Evolutionary conservation across 2,888 invertebrate genomes (phyloP).

Genomic region (Sarcophaga rosellei): DNA sequence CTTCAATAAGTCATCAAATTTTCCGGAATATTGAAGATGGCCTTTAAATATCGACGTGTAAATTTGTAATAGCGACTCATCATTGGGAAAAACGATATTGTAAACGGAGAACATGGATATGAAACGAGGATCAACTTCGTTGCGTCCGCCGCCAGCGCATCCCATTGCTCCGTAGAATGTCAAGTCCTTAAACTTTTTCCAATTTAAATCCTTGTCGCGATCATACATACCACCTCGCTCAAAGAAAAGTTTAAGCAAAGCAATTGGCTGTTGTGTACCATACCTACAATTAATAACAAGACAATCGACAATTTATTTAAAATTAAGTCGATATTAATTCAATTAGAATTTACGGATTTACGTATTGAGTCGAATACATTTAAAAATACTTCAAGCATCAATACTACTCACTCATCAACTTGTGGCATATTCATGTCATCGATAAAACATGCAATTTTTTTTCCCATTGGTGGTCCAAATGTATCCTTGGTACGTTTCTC

Average conservation of each 20-base stretch:
- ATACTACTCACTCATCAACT: constrained; percentile 82
- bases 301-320: too few species aligned
- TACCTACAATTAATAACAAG: constrained; percentile 81
- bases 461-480: constrained; percentile 94
- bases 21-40: constrained; percentile 84
- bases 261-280: constrained; percentile 97
- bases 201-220: constrained; percentile 92
- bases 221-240: constrained; percentile 95
- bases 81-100: constrained; percentile 92
- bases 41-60: constrained; percentile 91
- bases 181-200: constrained; percentile 92
- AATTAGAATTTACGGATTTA: too few species aligned
- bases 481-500: constrained; percentile 95
- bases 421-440: constrained; percentile 98
- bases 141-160: constrained; percentile 93
- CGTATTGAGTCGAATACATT: too few species aligned
- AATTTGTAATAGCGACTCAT: constrained; percentile 89
- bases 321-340: too few species aligned
- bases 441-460: constrained; percentile 93
- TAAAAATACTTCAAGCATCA: too few species aligned
- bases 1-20: constrained; percentile 87
- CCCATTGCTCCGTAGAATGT: constrained; percentile 93
- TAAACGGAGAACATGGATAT: constrained; percentile 94
- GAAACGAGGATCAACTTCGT: constrained; percentile 94
- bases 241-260: constrained; percentile 93